Evolutionary conservation across 64 coral and sea anemone genomes (phyloP).

Genomic region (Stichodactyla mertensii): DNA sequence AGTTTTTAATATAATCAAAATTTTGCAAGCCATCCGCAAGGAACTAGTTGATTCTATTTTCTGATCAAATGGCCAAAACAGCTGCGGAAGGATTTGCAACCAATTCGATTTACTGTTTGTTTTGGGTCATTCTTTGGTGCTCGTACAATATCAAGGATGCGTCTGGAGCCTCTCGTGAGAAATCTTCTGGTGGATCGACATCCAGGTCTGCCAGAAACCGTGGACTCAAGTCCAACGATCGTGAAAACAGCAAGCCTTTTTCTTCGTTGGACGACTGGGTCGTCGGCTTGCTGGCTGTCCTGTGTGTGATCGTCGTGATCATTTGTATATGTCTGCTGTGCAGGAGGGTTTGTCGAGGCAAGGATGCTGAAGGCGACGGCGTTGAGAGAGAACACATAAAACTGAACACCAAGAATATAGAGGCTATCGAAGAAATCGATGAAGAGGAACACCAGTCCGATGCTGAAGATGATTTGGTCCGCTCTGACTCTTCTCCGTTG

Average conservation of each 20-base stretch:
- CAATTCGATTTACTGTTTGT: not conserved
- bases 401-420: not conserved
- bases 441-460: not conserved
- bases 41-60: not conserved
- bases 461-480: not conserved
- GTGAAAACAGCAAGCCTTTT: not conserved
- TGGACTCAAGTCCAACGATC: not conserved
- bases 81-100: not conserved
- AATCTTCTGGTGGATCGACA: not conserved
- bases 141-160: not conserved
- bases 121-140: not conserved
- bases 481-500: not conserved
- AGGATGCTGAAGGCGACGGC: not conserved
- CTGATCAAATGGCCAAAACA: not conserved
- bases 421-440: not conserved
- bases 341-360: not conserved
- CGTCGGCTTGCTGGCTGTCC: not conserved
- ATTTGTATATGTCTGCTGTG: not conserved
- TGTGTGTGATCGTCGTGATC: not conserved
- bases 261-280: constrained; percentile 1
- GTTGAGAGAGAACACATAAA: not conserved
- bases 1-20: not conserved
- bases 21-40: not conserved
- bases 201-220: not conserved
- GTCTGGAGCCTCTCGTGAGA: not conserved